phyloP scores from a whole-genome alignment of 1,140 invertebrate species.

The Conus ventricosus region DNA sequence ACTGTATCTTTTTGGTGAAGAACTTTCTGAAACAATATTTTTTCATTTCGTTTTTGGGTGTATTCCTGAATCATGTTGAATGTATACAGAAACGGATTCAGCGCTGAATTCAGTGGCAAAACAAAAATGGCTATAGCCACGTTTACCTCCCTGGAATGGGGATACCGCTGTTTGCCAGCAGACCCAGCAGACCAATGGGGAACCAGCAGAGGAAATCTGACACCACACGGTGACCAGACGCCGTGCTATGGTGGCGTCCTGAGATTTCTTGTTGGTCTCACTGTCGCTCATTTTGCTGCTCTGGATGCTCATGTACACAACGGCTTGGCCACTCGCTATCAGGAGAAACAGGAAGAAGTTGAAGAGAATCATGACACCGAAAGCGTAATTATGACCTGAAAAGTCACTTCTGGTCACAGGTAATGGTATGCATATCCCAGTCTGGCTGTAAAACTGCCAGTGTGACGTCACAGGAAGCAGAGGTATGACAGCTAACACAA shows the following conservation, averaged over 20 bases:
- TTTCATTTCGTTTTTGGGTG: not conserved
- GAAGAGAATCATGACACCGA: slow-evolving; percentile 47
- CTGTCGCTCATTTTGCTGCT: not conserved
- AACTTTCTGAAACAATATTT: not conserved
- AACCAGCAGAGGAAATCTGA: slow-evolving; percentile 42
- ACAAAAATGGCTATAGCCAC: slow-evolving; percentile 35
- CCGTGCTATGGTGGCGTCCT: slow-evolving; percentile 19
- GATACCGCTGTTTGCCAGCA: slow-evolving; percentile 15
- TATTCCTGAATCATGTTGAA: slow-evolving; percentile 20
- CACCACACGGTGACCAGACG: slow-evolving; percentile 10
- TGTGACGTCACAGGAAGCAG: slow-evolving; percentile 20
- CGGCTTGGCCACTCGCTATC: slow-evolving; percentile 47
- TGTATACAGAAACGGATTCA: slow-evolving; percentile 41
- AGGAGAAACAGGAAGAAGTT: slow-evolving; percentile 50
- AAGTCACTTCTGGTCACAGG: slow-evolving; percentile 40
- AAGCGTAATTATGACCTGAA: slow-evolving; percentile 47
- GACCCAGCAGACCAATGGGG: slow-evolving; percentile 42
- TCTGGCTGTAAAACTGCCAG: slow-evolving; percentile 51
- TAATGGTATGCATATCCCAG: slow-evolving; percentile 50
- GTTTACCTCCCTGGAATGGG: slow-evolving; percentile 38
- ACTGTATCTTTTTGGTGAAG: not conserved
- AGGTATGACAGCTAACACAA: slow-evolving; percentile 20
- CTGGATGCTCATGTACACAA: not conserved
- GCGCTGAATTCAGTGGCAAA: slow-evolving; percentile 42
- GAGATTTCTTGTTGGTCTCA: not conserved